A percentile compares a stretch with the other conserved stretches of the same genome.
phyloP scores from a whole-genome alignment of 2,797 vertebrate species.

The Triplophysa bombifrons region DNA sequence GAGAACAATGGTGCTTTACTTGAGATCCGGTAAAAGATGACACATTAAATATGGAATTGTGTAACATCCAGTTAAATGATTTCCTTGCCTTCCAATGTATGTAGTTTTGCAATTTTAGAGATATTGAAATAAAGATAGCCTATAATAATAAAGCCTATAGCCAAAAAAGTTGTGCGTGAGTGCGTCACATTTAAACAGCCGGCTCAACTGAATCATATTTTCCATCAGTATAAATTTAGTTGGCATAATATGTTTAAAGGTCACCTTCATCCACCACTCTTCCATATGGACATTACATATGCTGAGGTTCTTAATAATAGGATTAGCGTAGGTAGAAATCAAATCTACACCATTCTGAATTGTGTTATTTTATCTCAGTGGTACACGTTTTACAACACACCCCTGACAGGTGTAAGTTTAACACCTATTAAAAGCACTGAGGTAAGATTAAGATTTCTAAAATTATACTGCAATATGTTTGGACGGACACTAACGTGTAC shows the following conservation, averaged over 20 bases:
- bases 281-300: conserved; percentile 4
- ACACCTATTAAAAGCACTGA: background rate
- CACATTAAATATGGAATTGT: background rate
- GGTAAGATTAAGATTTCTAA: conserved; percentile 1
- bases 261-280: background rate
- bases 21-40: background rate
- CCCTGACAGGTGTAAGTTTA: background rate
- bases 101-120: background rate
- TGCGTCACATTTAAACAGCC: background rate
- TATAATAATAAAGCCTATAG: too few relatives aligned
- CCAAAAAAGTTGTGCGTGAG: background rate
- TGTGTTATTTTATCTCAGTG: background rate
- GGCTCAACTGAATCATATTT: background rate
- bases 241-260: conserved; percentile 20
- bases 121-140: background rate
- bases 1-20: background rate
- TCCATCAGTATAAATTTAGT: background rate
- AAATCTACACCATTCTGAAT: background rate
- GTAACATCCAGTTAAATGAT: background rate
- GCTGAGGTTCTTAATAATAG: background rate
- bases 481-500: background rate
- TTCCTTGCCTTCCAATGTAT: background rate
- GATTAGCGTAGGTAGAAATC: background rate
- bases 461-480: background rate
- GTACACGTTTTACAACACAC: background rate